Percentiles rank a stretch among this genome's conserved stretches.
These are phyloP conservation scores for Galerucella pusilla DNA, from an alignment of 2,888 invertebrate genomes.

Conservation along the genomic window DNA sequence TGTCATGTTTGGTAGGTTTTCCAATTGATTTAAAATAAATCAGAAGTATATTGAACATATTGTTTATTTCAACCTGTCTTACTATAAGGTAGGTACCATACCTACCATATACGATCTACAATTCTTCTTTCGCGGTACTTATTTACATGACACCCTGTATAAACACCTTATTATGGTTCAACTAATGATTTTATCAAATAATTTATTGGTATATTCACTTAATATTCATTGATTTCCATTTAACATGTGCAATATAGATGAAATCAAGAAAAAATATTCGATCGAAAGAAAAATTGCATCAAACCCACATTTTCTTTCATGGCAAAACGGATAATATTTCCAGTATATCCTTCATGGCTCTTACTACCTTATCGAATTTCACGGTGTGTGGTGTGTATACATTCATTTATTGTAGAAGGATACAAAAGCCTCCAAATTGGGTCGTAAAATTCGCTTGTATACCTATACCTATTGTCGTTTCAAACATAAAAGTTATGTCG, in stretches of 20 bases:
- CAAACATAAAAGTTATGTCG: constrained; percentile 11
- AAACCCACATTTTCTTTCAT: neutral
- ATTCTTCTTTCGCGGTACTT: no score
- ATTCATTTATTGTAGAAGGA: neutral
- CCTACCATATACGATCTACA: no score
- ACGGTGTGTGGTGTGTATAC: neutral
- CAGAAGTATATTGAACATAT: neutral
- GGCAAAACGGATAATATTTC: neutral
- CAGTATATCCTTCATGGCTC: neutral
- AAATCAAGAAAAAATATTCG: no score
- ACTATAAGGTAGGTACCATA: neutral
- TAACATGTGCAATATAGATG: no score
- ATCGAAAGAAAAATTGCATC: no score
- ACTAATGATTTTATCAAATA: no score
- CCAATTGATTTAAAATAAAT: neutral
- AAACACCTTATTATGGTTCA: no score
- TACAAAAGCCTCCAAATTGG: neutral
- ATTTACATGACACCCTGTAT: no score
- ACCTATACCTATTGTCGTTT: neutral
- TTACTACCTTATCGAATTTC: neutral
- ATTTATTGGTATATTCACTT: no score
- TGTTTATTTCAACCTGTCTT: neutral
- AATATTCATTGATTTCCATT: no score
- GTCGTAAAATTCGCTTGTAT: constrained; percentile 4
- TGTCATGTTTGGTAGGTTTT: neutral